Conservation (phyloP, 1,140 invertebrate species). For the Heliothis subflexa region DNA sequence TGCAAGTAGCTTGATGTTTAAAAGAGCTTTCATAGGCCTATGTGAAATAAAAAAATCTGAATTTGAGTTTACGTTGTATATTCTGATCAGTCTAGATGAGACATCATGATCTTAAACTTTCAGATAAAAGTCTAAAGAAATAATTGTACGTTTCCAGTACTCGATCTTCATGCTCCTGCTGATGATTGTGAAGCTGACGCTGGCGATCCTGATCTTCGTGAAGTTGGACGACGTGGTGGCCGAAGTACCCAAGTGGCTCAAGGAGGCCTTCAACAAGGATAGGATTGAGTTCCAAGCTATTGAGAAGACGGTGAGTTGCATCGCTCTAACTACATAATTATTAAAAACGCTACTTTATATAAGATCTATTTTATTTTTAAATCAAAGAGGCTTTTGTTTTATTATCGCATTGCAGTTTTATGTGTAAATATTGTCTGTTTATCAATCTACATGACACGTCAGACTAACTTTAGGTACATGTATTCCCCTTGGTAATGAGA, state of each 20-base stretch:
- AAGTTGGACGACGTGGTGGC: slow-evolving; percentile 63
- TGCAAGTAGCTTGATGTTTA: too few species aligned
- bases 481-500: too few species aligned
- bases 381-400: too few species aligned
- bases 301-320: slow-evolving; percentile 64
- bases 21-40: too few species aligned
- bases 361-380: too few species aligned
- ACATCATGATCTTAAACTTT: neutral
- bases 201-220: slow-evolving; percentile 74
- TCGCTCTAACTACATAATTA: too few species aligned
- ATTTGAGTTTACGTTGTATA: too few species aligned
- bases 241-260: slow-evolving; percentile 62
- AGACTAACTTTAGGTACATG: too few species aligned
- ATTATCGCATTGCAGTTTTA: too few species aligned
- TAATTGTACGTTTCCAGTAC: slow-evolving; percentile 64
- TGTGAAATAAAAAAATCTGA: too few species aligned
- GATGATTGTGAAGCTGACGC: slow-evolving; percentile 73
- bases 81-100: neutral
- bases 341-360: neutral
- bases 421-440: too few species aligned
- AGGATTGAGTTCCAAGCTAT: slow-evolving; percentile 66
- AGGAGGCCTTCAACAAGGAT: slow-evolving; percentile 63
- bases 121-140: neutral
- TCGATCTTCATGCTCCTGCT: slow-evolving; percentile 75
- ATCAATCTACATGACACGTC: too few species aligned